These are phyloP conservation scores for Chalcosyrphus nemorum DNA, from an alignment of 2,888 invertebrate genomes.

Conservation along the genomic window DNA sequence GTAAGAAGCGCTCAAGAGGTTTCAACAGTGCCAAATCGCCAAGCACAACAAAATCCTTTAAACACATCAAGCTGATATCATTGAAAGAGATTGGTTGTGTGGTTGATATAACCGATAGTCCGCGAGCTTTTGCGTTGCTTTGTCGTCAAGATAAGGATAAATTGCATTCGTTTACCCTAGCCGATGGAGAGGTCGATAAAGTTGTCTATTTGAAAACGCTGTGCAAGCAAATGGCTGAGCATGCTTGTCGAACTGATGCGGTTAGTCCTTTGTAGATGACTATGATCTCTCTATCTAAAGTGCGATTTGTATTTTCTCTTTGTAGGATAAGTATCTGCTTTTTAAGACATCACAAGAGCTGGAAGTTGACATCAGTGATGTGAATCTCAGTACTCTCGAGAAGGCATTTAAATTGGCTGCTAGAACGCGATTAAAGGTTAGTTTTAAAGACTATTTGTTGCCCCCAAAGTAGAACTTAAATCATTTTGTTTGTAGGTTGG, in stretches of 20 bases:
- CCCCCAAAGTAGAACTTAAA: background rate
- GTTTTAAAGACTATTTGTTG: background rate
- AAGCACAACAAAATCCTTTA: slow-evolving; percentile 91
- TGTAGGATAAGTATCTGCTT: slow-evolving; percentile 80
- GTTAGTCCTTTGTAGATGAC: slow-evolving; percentile 87
- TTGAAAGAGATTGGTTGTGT: slow-evolving; percentile 94
- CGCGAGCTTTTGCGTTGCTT: slow-evolving; percentile 94
- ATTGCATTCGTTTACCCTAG: slow-evolving; percentile 92
- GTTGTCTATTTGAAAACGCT: slow-evolving; percentile 90
- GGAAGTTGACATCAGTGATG: slow-evolving; percentile 94
- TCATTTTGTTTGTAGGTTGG: slow-evolving; percentile 85
- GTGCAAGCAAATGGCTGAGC: slow-evolving; percentile 95
- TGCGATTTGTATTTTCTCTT: background rate
- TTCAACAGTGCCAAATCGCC: slow-evolving; percentile 88
- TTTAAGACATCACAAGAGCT: slow-evolving; percentile 85
- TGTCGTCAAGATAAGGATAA: slow-evolving; percentile 95
- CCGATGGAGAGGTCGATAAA: slow-evolving; percentile 92
- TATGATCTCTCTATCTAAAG: too few relatives aligned
- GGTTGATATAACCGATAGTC: slow-evolving; percentile 94
- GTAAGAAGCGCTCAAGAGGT: slow-evolving; percentile 91
- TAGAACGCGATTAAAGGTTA: slow-evolving; percentile 90
- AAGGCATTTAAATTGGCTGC: slow-evolving; percentile 96
- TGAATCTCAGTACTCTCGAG: slow-evolving; percentile 92
- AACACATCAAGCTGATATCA: slow-evolving; percentile 95
- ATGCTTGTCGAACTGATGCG: slow-evolving; percentile 95